Evolutionary conservation across 2,113 vertebrate species (phyloP).

Genomic region (Corynorhinus townsendii): DNA sequence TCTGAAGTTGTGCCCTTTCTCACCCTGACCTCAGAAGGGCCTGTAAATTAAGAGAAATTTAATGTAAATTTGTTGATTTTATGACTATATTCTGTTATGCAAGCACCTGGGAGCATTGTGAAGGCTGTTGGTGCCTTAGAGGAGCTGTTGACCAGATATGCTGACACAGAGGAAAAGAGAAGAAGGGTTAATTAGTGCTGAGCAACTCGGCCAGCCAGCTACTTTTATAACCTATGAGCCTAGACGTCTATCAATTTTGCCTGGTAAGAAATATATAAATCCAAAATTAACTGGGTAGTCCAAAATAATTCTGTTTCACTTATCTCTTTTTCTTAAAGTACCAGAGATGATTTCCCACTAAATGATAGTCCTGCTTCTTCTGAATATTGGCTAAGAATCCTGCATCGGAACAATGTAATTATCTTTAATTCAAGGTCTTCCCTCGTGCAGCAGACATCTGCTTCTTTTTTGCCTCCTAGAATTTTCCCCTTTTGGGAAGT

Average conservation of each 20-base stretch:
- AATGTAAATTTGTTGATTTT: background rate
- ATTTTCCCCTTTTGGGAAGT: background rate
- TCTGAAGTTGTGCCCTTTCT: conserved; percentile 13
- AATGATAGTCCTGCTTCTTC: background rate
- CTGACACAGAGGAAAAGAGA: background rate
- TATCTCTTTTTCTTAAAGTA: background rate
- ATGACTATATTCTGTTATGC: background rate
- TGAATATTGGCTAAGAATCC: background rate
- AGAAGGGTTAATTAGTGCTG: background rate
- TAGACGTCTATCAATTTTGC: background rate
- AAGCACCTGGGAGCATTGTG: background rate
- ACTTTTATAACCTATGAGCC: background rate
- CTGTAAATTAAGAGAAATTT: background rate
- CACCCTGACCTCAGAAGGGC: background rate
- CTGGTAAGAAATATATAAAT: background rate
- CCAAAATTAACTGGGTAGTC: background rate
- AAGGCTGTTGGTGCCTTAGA: background rate
- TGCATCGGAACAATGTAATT: background rate
- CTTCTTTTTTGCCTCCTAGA: background rate
- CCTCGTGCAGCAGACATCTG: background rate
- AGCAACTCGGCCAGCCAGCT: background rate
- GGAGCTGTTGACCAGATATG: background rate
- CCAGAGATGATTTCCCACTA: conserved; percentile 3
- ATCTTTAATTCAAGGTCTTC: conserved; percentile 1
- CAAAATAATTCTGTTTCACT: background rate